A percentile compares a stretch with the other conserved stretches of the same genome.
These are phyloP conservation scores for Tigriopus japonicus DNA, from an alignment of 1,140 invertebrate genomes.

Conservation along the genomic window DNA sequence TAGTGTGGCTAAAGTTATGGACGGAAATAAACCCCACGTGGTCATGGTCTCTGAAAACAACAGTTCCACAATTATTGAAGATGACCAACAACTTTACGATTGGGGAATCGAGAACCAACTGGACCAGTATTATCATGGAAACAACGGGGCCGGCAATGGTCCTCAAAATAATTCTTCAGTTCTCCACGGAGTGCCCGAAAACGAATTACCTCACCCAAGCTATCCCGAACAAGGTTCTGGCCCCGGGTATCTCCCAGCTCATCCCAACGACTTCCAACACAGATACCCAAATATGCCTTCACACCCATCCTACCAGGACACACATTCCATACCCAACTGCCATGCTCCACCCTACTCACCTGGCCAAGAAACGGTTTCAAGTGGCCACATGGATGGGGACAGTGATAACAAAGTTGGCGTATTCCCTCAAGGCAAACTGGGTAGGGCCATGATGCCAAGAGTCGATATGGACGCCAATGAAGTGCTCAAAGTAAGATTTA, in stretches of 20 bases:
- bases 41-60: not conserved
- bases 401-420: not conserved
- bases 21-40: too few species aligned
- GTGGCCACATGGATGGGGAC: not conserved
- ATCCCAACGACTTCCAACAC: not conserved
- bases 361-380: not conserved
- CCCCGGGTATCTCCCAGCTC: too few species aligned
- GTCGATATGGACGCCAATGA: conserved; percentile 10
- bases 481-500: not conserved
- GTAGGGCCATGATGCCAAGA: not conserved
- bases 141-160: too few species aligned
- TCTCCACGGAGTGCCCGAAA: too few species aligned
- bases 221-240: too few species aligned
- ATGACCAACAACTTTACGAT: conserved; percentile 14
- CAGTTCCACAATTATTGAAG: conserved; percentile 1
- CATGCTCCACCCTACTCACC: too few species aligned
- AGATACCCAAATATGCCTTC: not conserved
- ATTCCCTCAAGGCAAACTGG: not conserved
- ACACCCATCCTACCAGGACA: not conserved
- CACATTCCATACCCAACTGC: not conserved
- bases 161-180: too few species aligned
- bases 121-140: conserved; percentile 4
- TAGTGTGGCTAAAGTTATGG: too few species aligned
- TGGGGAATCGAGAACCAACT: conserved; percentile 13
- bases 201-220: too few species aligned